phyloP scores from a whole-genome alignment of 2,888 invertebrate species.

The Merodon equestris region DNA sequence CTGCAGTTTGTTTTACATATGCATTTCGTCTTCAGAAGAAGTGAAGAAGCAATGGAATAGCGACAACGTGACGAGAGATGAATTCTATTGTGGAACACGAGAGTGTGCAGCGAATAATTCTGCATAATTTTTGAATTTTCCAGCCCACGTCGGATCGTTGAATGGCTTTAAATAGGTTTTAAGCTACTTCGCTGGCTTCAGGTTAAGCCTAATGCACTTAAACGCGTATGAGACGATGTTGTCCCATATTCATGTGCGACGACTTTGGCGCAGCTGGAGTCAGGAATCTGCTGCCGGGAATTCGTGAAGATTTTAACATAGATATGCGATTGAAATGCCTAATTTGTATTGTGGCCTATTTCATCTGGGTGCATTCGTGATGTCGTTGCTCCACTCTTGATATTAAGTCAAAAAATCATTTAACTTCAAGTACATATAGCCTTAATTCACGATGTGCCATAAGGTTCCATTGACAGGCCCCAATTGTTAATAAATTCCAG shows the following conservation, averaged over 20 bases:
- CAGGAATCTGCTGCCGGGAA: conserved; percentile 22
- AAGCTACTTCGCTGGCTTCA: neutral
- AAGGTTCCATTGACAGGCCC: neutral
- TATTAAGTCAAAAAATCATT: neutral
- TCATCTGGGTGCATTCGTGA: neutral
- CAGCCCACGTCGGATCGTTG: conserved; percentile 31
- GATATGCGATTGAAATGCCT: conserved; percentile 59
- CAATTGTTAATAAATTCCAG: conserved; percentile 20
- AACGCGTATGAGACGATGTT: conserved; percentile 46
- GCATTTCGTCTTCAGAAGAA: conserved; percentile 31
- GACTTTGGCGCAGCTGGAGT: conserved; percentile 58
- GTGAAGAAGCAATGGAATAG: neutral
- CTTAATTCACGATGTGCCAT: neutral
- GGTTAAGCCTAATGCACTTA: conserved; percentile 14
- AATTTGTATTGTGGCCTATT: conserved; percentile 54
- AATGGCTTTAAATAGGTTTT: conserved; percentile 25
- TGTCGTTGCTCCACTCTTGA: neutral
- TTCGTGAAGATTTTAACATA: conserved; percentile 67
- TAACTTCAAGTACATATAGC: neutral
- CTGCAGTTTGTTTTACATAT: conserved; percentile 56
- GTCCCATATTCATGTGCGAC: conserved; percentile 47
- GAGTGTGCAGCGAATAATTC: conserved; percentile 66
- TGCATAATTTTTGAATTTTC: conserved; percentile 63
- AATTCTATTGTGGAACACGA: conserved; percentile 39
- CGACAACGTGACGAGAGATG: conserved; percentile 64